Percentiles rank a stretch among this genome's conserved stretches.
Evolutionary conservation across 53 echinoderm and acorn worm genomes (phyloP).

Genomic region (Apostichopus leukothele): DNA sequence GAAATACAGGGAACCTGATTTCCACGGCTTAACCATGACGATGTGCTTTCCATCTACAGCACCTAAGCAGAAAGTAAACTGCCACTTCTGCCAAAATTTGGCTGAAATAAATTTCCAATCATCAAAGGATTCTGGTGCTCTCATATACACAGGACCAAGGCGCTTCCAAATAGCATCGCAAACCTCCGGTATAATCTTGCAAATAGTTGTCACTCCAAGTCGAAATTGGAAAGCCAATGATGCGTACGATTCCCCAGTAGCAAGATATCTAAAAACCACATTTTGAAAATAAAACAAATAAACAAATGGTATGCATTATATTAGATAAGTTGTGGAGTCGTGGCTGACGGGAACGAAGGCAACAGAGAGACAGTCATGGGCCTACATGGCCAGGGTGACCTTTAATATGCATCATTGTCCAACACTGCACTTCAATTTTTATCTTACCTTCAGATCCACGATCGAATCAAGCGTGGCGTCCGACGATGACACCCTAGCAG

Average conservation of each 20-base stretch:
- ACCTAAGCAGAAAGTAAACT: not conserved
- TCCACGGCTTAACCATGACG: no score
- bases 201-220: not conserved
- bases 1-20: no score
- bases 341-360: not conserved
- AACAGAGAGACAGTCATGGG: conserved; percentile 7
- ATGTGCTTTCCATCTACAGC: no score
- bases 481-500: conserved; percentile 2
- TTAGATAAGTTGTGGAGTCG: not conserved
- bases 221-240: no score
- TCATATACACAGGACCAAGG: conserved; percentile 47
- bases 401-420: conserved; percentile 2
- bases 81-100: conserved; percentile 30
- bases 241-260: no score
- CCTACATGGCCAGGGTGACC: conserved; percentile 3
- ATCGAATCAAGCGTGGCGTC: conserved; percentile 3
- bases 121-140: conserved; percentile 13
- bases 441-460: not conserved
- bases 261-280: no score
- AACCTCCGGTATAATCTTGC: not conserved
- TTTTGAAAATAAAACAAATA: no score
- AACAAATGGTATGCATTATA: no score
- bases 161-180: conserved; percentile 22
- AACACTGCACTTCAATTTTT: not conserved
- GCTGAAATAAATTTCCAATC: conserved; percentile 29